Evolutionary conservation across 2,797 vertebrate genomes (phyloP), one percentile per base, ranked within the genome.

Genomic region (Clarias laeviceps): DNA sequence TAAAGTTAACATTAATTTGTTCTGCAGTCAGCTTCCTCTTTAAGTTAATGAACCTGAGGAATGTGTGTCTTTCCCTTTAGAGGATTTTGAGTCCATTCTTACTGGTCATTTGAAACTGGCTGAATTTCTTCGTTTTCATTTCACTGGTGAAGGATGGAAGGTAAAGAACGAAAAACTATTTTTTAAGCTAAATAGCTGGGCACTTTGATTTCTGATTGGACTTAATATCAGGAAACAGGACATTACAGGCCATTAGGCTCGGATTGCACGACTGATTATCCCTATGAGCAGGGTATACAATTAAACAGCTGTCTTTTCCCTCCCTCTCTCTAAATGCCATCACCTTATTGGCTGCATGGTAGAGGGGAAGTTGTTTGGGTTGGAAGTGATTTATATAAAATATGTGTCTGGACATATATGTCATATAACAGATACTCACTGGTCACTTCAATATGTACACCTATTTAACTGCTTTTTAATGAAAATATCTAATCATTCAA

Each of bases 181-280:
- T 91, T 87, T 83, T 88, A 90, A 88, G 88, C 81, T 85, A 85
- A 88, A 91, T 87, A 83, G 82, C 86, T 87, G 86, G 68, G 83
- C 56, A 74, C 88, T 89, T 89, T 93, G 91, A 93, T 92, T 92
- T 87, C 90, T 91, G 90, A 93, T 92, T 94, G 90, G 80, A 90
- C 91, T 88, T 94, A 92, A 94, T 93, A 91, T 92, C 92, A 93
- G 94, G 93, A 95, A 94, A 92, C 91, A 92, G 91, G 87, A 89
- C 87, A 94, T 94, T 94, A 91, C 32, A 69, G 82, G 84, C 86
- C 79, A 93, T 94, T 94, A 92, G 87, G 82, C 87, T 88, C 80
- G 84, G 90, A 87, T 89, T 88, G 77, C 79, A 83, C 68, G 79
- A 88, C 85, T 93, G 88, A 94, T 93, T 94, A 89, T 87, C 83